Evolutionary conservation across 2,888 invertebrate species (phyloP).

Genomic region (Hirudinaria manillensis): DNA sequence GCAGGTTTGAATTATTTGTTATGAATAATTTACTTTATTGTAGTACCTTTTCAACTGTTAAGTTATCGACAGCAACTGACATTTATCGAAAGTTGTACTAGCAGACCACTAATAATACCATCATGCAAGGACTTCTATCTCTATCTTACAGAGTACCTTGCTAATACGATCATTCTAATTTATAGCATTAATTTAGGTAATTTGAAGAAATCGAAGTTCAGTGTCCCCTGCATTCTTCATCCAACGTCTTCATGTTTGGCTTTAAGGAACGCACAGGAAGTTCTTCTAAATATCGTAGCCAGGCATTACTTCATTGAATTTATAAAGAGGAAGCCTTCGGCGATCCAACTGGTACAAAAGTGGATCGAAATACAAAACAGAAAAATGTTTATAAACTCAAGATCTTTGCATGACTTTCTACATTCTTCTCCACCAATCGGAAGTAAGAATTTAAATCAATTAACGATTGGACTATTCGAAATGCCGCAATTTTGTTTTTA

Average conservation of each 20-base stretch:
- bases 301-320: constrained; percentile 17
- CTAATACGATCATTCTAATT: background rate
- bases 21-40: background rate
- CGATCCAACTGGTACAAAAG: constrained; percentile 15
- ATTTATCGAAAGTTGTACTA: background rate
- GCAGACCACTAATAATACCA: background rate
- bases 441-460: background rate
- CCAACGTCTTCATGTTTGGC: constrained; percentile 5
- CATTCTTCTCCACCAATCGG: background rate
- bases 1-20: background rate
- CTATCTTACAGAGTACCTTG: too few species aligned
- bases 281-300: constrained; percentile 19
- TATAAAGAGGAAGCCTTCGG: background rate
- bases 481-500: too few species aligned
- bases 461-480: too few species aligned
- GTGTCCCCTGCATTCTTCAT: constrained; percentile 1
- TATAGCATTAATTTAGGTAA: too few species aligned
- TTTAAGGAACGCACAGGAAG: constrained; percentile 3
- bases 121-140: too few species aligned
- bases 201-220: background rate
- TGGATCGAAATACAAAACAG: constrained; percentile 24
- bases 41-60: background rate
- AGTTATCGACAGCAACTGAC: too few species aligned
- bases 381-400: background rate
- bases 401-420: background rate